phyloP scores from a whole-genome alignment of 2,113 vertebrate genomes.

The Phalacrocorax pelagicus region DNA sequence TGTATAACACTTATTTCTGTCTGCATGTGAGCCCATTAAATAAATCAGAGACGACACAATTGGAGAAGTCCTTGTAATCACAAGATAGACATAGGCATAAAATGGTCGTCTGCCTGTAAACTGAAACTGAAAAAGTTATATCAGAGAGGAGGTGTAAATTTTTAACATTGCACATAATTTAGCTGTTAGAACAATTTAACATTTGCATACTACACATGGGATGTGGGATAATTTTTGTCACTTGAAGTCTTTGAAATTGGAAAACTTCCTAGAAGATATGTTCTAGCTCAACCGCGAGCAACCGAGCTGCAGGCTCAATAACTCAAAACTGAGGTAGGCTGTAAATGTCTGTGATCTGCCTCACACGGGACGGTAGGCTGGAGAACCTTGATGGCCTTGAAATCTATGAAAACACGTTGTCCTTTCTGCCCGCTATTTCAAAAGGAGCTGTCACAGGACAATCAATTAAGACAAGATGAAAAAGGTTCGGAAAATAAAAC shows the following conservation, averaged over 20 bases:
- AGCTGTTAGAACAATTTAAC: conserved; percentile 51
- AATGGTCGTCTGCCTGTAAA: background rate
- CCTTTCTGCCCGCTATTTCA: background rate
- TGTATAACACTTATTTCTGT: background rate
- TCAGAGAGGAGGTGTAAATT: conserved; percentile 43
- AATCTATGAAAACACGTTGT: background rate
- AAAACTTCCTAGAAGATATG: conserved; percentile 46
- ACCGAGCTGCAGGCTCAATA: conserved; percentile 42
- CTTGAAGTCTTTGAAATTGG: conserved; percentile 47
- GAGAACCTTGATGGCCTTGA: background rate
- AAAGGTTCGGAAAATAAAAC: background rate
- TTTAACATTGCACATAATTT: conserved; percentile 43
- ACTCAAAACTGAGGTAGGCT: background rate
- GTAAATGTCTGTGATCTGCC: background rate
- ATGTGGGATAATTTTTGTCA: conserved; percentile 60
- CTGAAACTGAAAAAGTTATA: conserved; percentile 15
- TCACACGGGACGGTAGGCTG: background rate
- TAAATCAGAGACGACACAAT: background rate
- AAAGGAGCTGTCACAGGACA: background rate
- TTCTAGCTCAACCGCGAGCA: conserved; percentile 28
- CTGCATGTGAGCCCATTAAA: background rate
- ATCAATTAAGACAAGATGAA: background rate
- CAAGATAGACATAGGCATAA: background rate
- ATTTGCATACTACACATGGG: conserved; percentile 36
- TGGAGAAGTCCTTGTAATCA: background rate